Conservation (phyloP, 2,113 vertebrate genomes). For the Pungitius pungitius region DNA sequence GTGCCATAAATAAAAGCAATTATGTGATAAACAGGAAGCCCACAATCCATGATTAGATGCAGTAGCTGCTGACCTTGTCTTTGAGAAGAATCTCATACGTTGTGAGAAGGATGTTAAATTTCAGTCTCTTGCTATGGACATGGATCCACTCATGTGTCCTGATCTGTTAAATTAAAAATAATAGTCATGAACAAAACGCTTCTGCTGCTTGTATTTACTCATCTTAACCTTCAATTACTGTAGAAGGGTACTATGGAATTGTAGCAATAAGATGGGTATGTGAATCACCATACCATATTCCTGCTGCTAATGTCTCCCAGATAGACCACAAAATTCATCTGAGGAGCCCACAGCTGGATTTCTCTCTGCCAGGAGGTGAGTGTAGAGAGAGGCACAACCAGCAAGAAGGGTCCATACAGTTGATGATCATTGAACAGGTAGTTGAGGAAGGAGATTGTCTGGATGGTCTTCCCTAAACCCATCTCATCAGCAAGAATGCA, state of each 20-base stretch:
- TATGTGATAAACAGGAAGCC: background rate
- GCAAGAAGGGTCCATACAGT: slow-evolving; percentile 92
- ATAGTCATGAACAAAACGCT: background rate
- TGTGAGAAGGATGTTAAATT: slow-evolving; percentile 96
- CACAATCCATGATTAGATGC: background rate
- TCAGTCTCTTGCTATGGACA: slow-evolving; percentile 91
- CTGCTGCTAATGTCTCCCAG: slow-evolving; percentile 96
- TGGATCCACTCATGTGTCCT: slow-evolving; percentile 99
- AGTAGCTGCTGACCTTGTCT: slow-evolving; percentile 88
- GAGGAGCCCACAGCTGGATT: slow-evolving; percentile 93
- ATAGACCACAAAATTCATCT: slow-evolving; percentile 97
- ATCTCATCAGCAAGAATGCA: slow-evolving; percentile 99
- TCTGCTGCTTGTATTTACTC: background rate
- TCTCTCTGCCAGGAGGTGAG: slow-evolving; percentile 99
- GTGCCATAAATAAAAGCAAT: background rate
- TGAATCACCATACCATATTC: slow-evolving; percentile 87
- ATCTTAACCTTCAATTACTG: background rate
- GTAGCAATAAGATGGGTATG: background rate
- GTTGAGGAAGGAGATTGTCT: slow-evolving; percentile 96
- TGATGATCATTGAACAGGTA: slow-evolving; percentile 95
- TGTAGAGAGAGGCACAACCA: slow-evolving; percentile 96
- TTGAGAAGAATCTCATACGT: slow-evolving; percentile 98
- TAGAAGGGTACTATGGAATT: background rate
- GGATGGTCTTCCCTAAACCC: slow-evolving; percentile 98
- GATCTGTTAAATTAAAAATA: slow-evolving; percentile 80